Evolutionary conservation across 2,797 vertebrate genomes (phyloP).

Genomic region (Esox masquinongy): DNA sequence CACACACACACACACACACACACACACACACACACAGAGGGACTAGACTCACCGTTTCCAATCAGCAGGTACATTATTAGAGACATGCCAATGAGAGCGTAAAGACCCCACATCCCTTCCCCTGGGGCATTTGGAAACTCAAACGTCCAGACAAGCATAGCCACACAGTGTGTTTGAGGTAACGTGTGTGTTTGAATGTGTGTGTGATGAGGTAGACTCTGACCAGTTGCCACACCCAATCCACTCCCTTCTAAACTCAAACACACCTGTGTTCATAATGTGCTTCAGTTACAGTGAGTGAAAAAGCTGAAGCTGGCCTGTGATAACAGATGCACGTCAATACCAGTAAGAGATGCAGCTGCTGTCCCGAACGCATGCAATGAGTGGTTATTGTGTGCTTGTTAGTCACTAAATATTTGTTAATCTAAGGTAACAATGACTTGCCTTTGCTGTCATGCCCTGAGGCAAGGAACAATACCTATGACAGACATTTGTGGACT

Average conservation of each 20-base stretch:
- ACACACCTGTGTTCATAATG: constrained; percentile 44
- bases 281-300: constrained; percentile 11
- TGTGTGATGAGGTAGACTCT: not conserved
- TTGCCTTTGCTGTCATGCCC: not conserved
- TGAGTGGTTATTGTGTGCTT: not conserved
- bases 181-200: not conserved
- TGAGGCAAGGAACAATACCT: not conserved
- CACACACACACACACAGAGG: not conserved
- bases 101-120: constrained; percentile 41
- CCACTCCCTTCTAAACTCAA: constrained; percentile 34
- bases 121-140: constrained; percentile 14
- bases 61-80: constrained; percentile 55
- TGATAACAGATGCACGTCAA: constrained; percentile 20
- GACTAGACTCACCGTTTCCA: constrained; percentile 57
- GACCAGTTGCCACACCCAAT: not conserved
- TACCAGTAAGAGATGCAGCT: not conserved
- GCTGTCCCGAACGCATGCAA: not conserved
- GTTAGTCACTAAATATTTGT: not conserved
- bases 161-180: not conserved
- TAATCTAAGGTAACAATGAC: not conserved
- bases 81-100: constrained; percentile 47
- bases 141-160: constrained; percentile 33
- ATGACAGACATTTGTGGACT: not conserved
- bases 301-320: constrained; percentile 31
- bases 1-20: not conserved